These are phyloP conservation scores for Cavia porcellus DNA, from an alignment of 2,113 vertebrate genomes.

Conservation along the genomic window DNA sequence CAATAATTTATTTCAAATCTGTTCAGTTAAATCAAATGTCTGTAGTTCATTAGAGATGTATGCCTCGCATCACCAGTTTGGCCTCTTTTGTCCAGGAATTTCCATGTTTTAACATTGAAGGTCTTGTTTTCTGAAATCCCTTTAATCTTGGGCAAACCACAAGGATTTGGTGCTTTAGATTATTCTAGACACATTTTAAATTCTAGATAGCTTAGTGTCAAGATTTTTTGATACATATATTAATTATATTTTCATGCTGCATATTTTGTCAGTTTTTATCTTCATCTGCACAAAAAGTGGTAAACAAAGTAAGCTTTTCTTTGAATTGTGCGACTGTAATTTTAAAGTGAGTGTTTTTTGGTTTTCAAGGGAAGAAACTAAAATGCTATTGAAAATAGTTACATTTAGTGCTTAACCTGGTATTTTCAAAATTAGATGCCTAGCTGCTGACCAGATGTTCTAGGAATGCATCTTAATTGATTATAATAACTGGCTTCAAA, in stretches of 20 bases:
- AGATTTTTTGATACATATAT: background rate
- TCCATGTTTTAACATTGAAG: background rate
- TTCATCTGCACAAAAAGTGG: background rate
- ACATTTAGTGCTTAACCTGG: constrained; percentile 5
- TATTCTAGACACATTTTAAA: background rate
- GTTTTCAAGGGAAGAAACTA: constrained; percentile 19
- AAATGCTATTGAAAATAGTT: constrained; percentile 44
- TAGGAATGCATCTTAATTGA: constrained; percentile 72
- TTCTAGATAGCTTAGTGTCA: background rate
- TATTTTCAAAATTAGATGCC: constrained; percentile 48
- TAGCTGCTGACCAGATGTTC: constrained; percentile 64
- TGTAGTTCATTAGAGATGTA: background rate
- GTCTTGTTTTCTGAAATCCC: background rate
- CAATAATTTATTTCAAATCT: background rate
- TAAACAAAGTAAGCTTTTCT: background rate
- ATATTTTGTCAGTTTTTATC: background rate
- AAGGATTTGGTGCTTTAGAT: background rate
- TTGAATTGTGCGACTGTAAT: background rate
- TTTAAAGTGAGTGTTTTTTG: constrained; percentile 34
- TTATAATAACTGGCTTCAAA: constrained; percentile 64
- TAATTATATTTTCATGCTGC: constrained; percentile 14
- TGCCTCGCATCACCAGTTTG: background rate
- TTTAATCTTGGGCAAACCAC: background rate
- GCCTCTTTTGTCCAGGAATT: background rate
- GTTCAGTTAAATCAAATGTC: background rate